Base-by-base conservation (phyloP, 2,797 vertebrate genomes). In the Serranus cabrilla region DNA sequence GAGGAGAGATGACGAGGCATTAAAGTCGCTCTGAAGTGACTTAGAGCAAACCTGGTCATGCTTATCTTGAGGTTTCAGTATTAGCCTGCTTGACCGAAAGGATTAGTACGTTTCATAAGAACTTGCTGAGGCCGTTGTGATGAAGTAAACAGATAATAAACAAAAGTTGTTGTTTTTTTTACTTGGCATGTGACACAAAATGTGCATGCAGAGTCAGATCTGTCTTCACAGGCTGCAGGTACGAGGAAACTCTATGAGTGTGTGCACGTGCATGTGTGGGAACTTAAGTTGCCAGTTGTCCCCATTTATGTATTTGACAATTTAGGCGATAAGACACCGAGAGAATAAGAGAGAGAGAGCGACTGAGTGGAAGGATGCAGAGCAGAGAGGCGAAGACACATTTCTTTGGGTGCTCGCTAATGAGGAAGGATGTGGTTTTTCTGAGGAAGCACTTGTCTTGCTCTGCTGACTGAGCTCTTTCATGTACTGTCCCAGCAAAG, bases 351-450 rank as follows among this genome's bases (percentile, higher is more conserved):
- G 13, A 37, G 17, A 45, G 11, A n/a, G 13, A 37, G 17, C 40
- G 11, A 45, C 16, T 25, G 1, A 7, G 2, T 7, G 14, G 10
- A 25, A 7, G 17, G 43, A 65, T 13, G 10, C 63, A 47, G 18
- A 55, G 17, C 8, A 25, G 4, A 51, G 39, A 52, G 13, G 64
- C 20, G 10, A 63, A 71, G 46, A 58, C n/a, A 18, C 2, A 1
- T 74, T 62, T 63, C 8, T 76, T 7, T 57, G 1, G 68, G 64
- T 49, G 54, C 51, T 63, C 25, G 31, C 17, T 65, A 4, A 71
- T 42, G 42, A 52, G 67, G 71, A 82, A 86, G 90, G 81, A 87
- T 85, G 92, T 89, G 91, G 91, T 75, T 88, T 88, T 90, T 89
- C 82, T 75, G 66, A 83, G 74, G 81, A 92, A 86, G 70, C 55